These are phyloP conservation scores for Pogona vitticeps DNA, from an alignment of 2,113 vertebrate species.

Conservation along the genomic window DNA sequence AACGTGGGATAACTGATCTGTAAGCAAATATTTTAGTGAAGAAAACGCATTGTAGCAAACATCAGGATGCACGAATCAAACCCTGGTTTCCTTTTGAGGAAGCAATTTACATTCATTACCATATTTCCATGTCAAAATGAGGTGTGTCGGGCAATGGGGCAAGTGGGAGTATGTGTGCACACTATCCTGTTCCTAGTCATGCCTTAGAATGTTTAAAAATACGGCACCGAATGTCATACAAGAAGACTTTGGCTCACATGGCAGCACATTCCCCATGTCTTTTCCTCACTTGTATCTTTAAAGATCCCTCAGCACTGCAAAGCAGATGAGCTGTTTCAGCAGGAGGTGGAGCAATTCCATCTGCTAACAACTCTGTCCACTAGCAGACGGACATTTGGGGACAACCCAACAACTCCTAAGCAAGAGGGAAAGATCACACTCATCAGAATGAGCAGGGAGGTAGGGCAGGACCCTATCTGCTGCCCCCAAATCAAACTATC, in stretches of 20 bases:
- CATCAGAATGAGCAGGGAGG: neutral
- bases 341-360: neutral
- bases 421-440: neutral
- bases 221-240: neutral
- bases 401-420: neutral
- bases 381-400: neutral
- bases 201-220: neutral
- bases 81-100: neutral
- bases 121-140: neutral
- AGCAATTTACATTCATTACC: neutral
- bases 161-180: neutral
- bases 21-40: conserved; percentile 57
- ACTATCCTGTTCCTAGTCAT: neutral
- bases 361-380: neutral
- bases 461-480: neutral
- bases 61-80: neutral
- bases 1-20: conserved; percentile 64
- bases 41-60: conserved; percentile 52
- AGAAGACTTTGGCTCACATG: neutral
- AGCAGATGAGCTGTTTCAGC: neutral
- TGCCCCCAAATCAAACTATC: neutral
- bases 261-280: neutral
- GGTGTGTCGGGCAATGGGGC: neutral
- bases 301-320: neutral
- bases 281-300: neutral